Evolutionary conservation across 2,888 invertebrate species (phyloP).

Genomic region (Hirtodrosophila histrioides): DNA sequence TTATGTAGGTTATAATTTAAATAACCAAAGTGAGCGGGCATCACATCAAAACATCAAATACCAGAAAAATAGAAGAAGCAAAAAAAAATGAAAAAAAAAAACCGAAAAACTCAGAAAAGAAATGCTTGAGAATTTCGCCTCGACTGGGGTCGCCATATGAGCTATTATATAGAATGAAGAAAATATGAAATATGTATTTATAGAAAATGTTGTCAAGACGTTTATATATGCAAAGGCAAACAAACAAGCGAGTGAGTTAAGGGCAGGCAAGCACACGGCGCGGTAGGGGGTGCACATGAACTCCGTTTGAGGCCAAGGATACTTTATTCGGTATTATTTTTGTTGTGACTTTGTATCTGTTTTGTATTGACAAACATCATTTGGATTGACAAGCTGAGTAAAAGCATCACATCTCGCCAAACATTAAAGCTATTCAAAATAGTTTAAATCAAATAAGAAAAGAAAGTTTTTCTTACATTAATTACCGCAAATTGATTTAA

Average conservation of each 20-base stretch:
- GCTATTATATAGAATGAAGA: slow-evolving; percentile 28
- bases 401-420: background rate
- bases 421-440: slow-evolving; percentile 1
- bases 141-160: slow-evolving; percentile 72
- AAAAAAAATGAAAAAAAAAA: slow-evolving; percentile 15
- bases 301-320: slow-evolving; percentile 52
- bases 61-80: slow-evolving; percentile 33
- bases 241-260: slow-evolving; percentile 56
- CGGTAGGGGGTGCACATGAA: slow-evolving; percentile 8
- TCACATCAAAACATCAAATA: slow-evolving; percentile 61
- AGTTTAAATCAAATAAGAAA: background rate
- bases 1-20: slow-evolving; percentile 79
- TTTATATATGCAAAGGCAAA: slow-evolving; percentile 39
- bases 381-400: slow-evolving; percentile 3
- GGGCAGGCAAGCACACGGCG: slow-evolving; percentile 32
- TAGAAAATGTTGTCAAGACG: slow-evolving; percentile 71
- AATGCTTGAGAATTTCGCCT: slow-evolving; percentile 75
- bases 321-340: slow-evolving; percentile 29
- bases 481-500: too few species aligned
- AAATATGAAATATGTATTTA: slow-evolving; percentile 61
- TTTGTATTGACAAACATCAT: slow-evolving; percentile 12
- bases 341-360: background rate
- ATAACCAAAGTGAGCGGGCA: slow-evolving; percentile 55
- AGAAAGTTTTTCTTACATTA: background rate
- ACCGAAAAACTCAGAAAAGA: slow-evolving; percentile 38